Evolutionary conservation across 2,113 vertebrate species (phyloP).

Genomic region (Bathybates hornii): DNA sequence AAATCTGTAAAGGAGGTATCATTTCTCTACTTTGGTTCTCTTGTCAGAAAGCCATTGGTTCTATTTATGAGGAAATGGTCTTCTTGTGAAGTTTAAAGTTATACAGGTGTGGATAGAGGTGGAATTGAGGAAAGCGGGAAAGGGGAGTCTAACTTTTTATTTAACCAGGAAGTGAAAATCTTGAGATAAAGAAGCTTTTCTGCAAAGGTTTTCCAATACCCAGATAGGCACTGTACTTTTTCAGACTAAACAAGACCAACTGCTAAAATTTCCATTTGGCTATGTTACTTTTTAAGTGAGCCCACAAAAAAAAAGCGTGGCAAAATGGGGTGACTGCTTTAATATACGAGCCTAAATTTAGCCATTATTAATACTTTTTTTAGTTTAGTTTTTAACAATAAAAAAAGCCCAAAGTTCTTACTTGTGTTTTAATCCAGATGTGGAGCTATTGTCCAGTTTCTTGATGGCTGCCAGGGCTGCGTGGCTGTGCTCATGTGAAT

Average conservation of each 20-base stretch:
- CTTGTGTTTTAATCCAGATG: constrained; percentile 79
- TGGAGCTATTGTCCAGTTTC: constrained; percentile 78
- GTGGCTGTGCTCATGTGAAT: constrained; percentile 87
- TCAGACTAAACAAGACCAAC: not conserved
- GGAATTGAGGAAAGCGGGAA: too few species aligned
- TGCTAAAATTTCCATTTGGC: not conserved
- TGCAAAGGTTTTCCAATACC: not conserved
- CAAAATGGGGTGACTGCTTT: rapidly evolving
- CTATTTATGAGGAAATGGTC: rapidly evolving
- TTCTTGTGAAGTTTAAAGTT: not conserved
- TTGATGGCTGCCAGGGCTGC: constrained; percentile 81
- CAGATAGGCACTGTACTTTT: not conserved
- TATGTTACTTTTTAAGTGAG: not conserved
- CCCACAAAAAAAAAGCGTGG: not conserved
- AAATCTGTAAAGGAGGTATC: not conserved
- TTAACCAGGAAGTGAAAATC: not conserved
- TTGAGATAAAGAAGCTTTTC: not conserved
- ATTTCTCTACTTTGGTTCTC: not conserved
- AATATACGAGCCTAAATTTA: not conserved
- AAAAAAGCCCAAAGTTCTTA: constrained; percentile 55
- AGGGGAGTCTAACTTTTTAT: not conserved
- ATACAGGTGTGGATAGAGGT: not conserved
- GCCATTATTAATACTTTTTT: not conserved
- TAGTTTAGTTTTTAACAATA: not conserved
- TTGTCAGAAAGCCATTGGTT: not conserved